Evolutionary conservation across 1,140 invertebrate genomes (phyloP), one percentile per base, ranked within the genome.

Genomic region (Portunus trituberculatus): DNA sequence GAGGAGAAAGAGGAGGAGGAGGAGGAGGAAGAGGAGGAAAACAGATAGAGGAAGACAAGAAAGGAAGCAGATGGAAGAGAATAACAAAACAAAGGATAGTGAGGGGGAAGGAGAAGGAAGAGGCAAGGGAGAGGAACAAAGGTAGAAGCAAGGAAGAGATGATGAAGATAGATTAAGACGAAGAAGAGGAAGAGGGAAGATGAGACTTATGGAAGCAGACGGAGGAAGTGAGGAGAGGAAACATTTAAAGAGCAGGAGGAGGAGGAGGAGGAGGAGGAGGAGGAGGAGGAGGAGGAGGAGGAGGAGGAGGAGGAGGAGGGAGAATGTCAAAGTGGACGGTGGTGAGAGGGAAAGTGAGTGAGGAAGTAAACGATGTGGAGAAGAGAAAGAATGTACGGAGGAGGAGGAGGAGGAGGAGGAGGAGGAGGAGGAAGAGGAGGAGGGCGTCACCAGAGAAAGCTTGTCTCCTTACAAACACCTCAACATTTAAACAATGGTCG

Each of bases 281-380:
- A 28, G 20, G 88, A 90, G 88, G 45, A 48, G 45, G 45, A 90
- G 45, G 45, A 90, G 88, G 88, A 90, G 88, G 45, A 90, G 39
- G 88, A 46, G 88, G 39, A 90, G 45, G 88, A 90, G 45, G 88
- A 90, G 88, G 45, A 46, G 88, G 39, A 90, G 12, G 88, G 25
- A 29, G 1, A 48, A 20, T n/a, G 28, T 32, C 1, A 2, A 14
- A 25, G 29, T 14, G 3, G 88, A 90, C 28, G 48, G 16, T 0
- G 67, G 20, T 7, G 25, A 76, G 67, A 76, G 67, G n/a, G 67
- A 76, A 7, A 76, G 20, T n/a, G 67, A 76, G 67, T n/a, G 67
- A 76, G 20, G n/a, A 20, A 76, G 67, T 7, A 76, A 76, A n/a
- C n/a, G 20, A 25, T 25, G 25, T 1, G 52, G 52, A 59, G 16